A percentile compares a stretch with the other conserved stretches of the same genome.
These are phyloP conservation scores for Polydrusus pterygomalis DNA, from an alignment of 2,888 invertebrate genomes.

Conservation along the genomic window DNA sequence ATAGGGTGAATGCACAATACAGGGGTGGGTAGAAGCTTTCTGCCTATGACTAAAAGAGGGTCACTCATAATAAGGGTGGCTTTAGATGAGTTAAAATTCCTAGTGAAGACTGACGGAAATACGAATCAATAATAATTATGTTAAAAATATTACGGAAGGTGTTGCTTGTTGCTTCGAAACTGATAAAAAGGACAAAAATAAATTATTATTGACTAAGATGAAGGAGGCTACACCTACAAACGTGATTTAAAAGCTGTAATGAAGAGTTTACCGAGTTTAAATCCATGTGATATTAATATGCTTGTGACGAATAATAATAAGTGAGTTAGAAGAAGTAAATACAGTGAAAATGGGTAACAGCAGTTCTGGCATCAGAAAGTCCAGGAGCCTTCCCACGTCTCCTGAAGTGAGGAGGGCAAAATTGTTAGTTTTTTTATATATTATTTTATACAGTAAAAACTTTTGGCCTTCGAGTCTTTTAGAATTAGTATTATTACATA, in stretches of 20 bases:
- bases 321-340: no score
- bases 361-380: constrained; percentile 71
- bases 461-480: no score
- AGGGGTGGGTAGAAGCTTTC: constrained; percentile 30
- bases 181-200: not conserved
- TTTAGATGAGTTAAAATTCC: constrained; percentile 19
- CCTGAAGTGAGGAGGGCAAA: constrained; percentile 70
- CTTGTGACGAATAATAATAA: not conserved
- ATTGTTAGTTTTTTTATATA: constrained; percentile 55
- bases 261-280: not conserved
- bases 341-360: constrained; percentile 67
- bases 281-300: not conserved
- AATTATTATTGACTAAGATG: not conserved
- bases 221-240: no score
- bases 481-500: no score
- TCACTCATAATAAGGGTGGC: constrained; percentile 46
- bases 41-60: constrained; percentile 29
- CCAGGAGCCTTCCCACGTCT: constrained; percentile 85
- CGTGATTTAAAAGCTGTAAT: no score
- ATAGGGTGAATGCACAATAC: constrained; percentile 31
- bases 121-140: constrained; percentile 21
- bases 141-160: not conserved
- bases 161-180: not conserved
- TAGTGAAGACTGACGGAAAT: not conserved
- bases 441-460: no score